phyloP scores from a whole-genome alignment of 2,888 invertebrate species.

The Hypomecis punctinalis region DNA sequence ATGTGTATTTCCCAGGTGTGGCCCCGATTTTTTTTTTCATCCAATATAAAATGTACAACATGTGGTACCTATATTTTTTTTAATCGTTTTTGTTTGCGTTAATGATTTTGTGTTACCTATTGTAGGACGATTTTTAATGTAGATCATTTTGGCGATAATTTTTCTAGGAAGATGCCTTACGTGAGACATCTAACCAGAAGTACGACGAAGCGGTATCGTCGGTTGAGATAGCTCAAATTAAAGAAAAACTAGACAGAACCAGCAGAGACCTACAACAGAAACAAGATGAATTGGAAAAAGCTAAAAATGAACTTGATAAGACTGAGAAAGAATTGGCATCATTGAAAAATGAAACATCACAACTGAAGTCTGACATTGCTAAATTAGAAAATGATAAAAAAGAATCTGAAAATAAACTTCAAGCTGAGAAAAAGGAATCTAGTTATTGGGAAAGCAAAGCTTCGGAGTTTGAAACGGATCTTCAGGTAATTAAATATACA shows the following conservation, averaged over 20 bases:
- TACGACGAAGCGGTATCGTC: conserved; percentile 79
- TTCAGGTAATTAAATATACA: conserved; percentile 67
- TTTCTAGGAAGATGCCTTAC: conserved; percentile 73
- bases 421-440: conserved; percentile 86
- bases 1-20: conserved; percentile 15
- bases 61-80: neutral
- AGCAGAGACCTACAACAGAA: conserved; percentile 69
- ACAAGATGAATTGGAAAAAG: conserved; percentile 63
- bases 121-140: neutral
- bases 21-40: neutral
- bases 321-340: conserved; percentile 77
- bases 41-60: conserved; percentile 5
- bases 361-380: conserved; percentile 73
- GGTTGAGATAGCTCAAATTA: conserved; percentile 79
- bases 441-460: conserved; percentile 87
- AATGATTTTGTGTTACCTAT: neutral
- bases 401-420: conserved; percentile 86
- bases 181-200: conserved; percentile 77
- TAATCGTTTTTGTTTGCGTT: neutral
- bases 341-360: conserved; percentile 71
- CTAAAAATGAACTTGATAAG: conserved; percentile 69
- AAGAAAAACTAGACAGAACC: conserved; percentile 72
- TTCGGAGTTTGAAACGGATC: conserved; percentile 85
- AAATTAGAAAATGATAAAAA: conserved; percentile 83
- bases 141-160: neutral